These are phyloP conservation scores for Sorex maritimensis DNA, from an alignment of 2,797 vertebrate species.

Conservation along the genomic window DNA sequence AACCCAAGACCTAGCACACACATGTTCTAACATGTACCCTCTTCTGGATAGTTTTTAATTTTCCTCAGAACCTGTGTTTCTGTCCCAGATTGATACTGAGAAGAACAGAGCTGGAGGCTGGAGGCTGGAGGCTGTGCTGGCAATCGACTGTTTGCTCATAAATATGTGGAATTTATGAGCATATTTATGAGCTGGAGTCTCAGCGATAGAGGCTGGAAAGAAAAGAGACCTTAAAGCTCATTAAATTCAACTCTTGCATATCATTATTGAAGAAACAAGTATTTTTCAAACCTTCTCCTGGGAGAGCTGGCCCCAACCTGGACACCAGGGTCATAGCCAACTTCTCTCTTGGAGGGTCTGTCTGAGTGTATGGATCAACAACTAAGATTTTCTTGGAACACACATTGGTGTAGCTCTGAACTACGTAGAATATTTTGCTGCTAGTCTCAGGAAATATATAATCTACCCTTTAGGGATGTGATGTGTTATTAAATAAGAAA, in stretches of 20 bases:
- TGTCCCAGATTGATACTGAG: too few species aligned
- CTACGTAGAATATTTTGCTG: not conserved
- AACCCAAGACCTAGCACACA: too few species aligned
- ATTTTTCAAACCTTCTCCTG: fast-evolving
- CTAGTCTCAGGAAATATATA: not conserved
- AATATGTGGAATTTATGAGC: too few species aligned
- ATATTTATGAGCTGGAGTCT: not conserved
- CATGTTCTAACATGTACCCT: too few species aligned
- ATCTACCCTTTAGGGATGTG: not conserved
- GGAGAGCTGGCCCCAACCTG: not conserved
- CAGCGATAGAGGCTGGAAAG: not conserved
- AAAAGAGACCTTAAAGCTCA: not conserved
- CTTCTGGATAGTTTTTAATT: too few species aligned
- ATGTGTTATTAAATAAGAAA: not conserved
- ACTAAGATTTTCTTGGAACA: not conserved
- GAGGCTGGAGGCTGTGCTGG: not conserved
- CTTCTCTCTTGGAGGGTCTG: not conserved
- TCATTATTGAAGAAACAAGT: not conserved
- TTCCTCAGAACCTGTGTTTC: too few species aligned
- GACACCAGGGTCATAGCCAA: not conserved
- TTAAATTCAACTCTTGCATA: not conserved
- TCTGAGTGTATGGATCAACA: not conserved
- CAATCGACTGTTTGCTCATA: too few species aligned
- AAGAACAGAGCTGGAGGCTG: not conserved
- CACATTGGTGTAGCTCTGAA: not conserved